Conservation (phyloP, 2,888 invertebrate genomes). For the Hecatera dysodea region DNA sequence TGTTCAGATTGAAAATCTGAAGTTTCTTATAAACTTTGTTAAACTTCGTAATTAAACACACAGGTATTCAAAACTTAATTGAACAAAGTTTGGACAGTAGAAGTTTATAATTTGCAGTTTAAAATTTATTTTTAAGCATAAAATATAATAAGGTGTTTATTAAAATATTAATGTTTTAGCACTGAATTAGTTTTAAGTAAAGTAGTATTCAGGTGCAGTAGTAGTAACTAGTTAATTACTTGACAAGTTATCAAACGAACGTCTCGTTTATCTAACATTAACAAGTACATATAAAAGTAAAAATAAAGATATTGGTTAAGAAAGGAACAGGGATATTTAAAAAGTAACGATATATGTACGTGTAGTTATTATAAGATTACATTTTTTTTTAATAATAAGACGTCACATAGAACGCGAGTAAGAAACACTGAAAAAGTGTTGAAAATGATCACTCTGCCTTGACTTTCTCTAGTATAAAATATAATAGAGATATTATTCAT, state of each 20-base stretch:
- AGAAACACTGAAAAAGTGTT: neutral
- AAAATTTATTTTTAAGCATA: slow-evolving; percentile 7
- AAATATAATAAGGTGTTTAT: slow-evolving; percentile 9
- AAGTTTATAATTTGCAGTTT: slow-evolving; percentile 12
- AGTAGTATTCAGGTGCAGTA: neutral
- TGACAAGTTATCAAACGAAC: neutral
- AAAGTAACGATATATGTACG: too few species aligned
- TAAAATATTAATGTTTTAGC: slow-evolving; percentile 1
- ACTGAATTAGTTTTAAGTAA: neutral
- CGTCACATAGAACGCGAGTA: neutral
- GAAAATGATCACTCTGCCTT: neutral
- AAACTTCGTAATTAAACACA: slow-evolving; percentile 63
- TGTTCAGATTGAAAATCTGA: slow-evolving; percentile 17
- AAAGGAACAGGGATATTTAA: too few species aligned
- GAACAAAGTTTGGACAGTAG: slow-evolving; percentile 16
- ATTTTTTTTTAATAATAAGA: too few species aligned
- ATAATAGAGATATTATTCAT: neutral
- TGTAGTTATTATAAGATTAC: too few species aligned
- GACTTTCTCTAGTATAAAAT: neutral
- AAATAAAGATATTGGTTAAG: too few species aligned
- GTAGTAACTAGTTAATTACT: too few species aligned
- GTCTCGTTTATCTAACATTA: neutral
- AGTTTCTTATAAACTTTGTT: slow-evolving; percentile 28
- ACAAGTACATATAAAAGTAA: too few species aligned
- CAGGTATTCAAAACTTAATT: slow-evolving; percentile 52